Conservation (phyloP, 2,888 invertebrate genomes). For the Myopa tessellatipennis region DNA sequence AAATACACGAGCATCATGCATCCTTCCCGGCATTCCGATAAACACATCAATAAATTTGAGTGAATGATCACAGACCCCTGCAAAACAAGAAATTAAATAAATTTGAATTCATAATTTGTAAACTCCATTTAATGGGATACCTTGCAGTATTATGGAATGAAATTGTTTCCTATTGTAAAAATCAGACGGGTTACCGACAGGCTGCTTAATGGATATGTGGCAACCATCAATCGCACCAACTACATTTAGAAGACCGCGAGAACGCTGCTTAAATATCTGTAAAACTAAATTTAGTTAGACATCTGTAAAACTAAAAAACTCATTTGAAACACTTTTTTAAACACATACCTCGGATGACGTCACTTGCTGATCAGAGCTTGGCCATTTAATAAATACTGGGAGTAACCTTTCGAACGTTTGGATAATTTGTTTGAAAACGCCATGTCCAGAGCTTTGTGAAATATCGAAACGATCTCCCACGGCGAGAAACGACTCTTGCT, state of each 20-base stretch:
- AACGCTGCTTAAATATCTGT: constrained; percentile 10
- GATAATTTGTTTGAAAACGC: background rate
- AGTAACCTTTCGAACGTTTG: too few relatives aligned
- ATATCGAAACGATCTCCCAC: too few relatives aligned
- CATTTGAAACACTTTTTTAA: too few relatives aligned
- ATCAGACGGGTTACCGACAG: constrained; percentile 5
- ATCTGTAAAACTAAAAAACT: too few relatives aligned
- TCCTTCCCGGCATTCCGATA: constrained; percentile 34
- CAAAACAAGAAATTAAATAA: too few relatives aligned
- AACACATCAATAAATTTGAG: too few relatives aligned
- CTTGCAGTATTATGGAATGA: constrained; percentile 32
- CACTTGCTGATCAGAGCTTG: too few relatives aligned
- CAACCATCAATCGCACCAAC: constrained; percentile 34
- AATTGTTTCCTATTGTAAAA: constrained; percentile 18
- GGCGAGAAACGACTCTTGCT: constrained; percentile 30
- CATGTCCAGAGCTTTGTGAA: too few relatives aligned
- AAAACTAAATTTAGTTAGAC: too few relatives aligned
- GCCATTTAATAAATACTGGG: too few relatives aligned
- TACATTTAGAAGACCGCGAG: constrained; percentile 1
- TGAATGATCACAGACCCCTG: too few relatives aligned
- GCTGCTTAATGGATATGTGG: constrained; percentile 33
- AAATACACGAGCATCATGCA: constrained; percentile 31
- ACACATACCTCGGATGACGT: too few relatives aligned
- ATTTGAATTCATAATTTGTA: background rate
- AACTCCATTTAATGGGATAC: background rate